Percentiles rank a stretch among this genome's conserved stretches.
phyloP scores from a whole-genome alignment of 1,140 invertebrate genomes.

The Archegozetes longisetosus region DNA sequence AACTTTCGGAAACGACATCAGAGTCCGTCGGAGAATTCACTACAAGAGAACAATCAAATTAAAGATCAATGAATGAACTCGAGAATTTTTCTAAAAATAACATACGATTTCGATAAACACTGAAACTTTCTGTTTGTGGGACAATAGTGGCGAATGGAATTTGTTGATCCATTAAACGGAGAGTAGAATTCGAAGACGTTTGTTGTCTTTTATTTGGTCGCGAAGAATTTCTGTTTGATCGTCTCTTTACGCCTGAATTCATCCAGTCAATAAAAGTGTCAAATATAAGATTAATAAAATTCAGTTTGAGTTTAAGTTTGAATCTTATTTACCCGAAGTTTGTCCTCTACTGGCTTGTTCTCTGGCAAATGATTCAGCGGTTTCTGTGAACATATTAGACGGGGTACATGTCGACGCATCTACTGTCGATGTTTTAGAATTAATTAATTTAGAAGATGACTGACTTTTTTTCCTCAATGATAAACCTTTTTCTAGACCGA shows the following conservation, averaged over 20 bases:
- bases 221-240: not conserved
- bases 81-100: not conserved
- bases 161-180: not conserved
- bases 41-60: not conserved
- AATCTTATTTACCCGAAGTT: not conserved
- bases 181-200: not conserved
- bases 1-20: not conserved
- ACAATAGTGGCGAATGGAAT: not conserved
- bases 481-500: not conserved
- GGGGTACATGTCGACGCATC: not conserved
- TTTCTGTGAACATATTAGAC: not conserved
- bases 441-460: not conserved
- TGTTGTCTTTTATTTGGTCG: not conserved
- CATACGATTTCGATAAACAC: conserved; percentile 31
- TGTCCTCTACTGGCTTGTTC: not conserved
- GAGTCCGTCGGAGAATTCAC: not conserved
- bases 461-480: too few relatives aligned
- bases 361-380: not conserved
- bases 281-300: too few relatives aligned
- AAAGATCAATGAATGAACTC: not conserved
- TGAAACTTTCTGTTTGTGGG: conserved; percentile 37
- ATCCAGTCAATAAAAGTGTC: too few relatives aligned
- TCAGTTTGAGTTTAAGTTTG: too few relatives aligned
- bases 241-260: not conserved
- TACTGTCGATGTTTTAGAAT: not conserved